Evolutionary conservation across 2,888 invertebrate species (phyloP).

Genomic region (Drosophila nr. perissopoda): DNA sequence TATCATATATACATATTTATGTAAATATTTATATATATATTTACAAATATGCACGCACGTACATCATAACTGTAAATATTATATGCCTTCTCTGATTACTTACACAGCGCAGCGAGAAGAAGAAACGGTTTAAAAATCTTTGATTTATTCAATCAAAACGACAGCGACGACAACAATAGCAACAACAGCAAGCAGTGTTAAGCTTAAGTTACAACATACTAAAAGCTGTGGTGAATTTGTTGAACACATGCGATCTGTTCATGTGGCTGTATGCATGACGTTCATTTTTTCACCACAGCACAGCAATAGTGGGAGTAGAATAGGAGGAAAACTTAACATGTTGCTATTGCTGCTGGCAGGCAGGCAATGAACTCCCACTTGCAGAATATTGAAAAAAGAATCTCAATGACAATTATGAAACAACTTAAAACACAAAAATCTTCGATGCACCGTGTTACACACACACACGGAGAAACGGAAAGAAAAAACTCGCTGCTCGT

Average conservation of each 20-base stretch:
- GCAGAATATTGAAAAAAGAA: constrained; percentile 14
- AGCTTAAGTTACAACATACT: constrained; percentile 60
- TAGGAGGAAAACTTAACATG: constrained; percentile 27
- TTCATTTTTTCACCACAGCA: constrained; percentile 37
- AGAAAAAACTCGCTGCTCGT: constrained; percentile 33
- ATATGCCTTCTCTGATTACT: constrained; percentile 25
- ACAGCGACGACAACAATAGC: constrained; percentile 21
- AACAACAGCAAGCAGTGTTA: constrained; percentile 9
- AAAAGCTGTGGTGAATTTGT: constrained; percentile 47
- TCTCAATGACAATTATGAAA: constrained; percentile 15
- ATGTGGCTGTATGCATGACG: constrained; percentile 4
- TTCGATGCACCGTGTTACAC: constrained; percentile 26
- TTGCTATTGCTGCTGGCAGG: constrained; percentile 17
- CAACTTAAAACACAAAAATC: constrained; percentile 19
- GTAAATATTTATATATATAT: not conserved
- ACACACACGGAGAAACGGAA: constrained; percentile 8
- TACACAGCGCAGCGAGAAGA: constrained; percentile 27
- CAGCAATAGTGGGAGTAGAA: constrained; percentile 31
- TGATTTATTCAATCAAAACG: constrained; percentile 67
- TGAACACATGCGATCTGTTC: constrained; percentile 7
- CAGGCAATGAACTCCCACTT: constrained; percentile 40
- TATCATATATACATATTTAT: constrained; percentile 24
- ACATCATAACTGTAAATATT: constrained; percentile 53
- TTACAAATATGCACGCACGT: constrained; percentile 1
- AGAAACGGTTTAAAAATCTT: constrained; percentile 44